These are phyloP conservation scores for Xylophagus ater DNA, from an alignment of 2,888 invertebrate species.

Conservation along the genomic window DNA sequence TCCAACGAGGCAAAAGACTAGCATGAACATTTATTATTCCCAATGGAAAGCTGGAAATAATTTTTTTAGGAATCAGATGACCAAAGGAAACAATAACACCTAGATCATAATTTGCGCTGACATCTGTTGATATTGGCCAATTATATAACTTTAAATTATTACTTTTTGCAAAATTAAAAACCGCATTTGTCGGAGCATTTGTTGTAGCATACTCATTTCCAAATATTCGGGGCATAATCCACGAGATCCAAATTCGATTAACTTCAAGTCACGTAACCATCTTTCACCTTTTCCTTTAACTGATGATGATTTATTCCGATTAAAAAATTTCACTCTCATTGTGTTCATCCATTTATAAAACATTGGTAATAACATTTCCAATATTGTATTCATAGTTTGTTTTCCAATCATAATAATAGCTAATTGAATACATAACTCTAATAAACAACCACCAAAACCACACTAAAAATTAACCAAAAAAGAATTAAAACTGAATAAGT, in stretches of 20 bases:
- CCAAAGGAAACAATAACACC: too few species aligned
- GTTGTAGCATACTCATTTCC: conserved; percentile 84
- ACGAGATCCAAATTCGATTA: conserved; percentile 75
- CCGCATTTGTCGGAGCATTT: too few species aligned
- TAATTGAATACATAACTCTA: conserved; percentile 87
- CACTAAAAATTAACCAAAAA: conserved; percentile 47
- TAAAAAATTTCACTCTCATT: conserved; percentile 44
- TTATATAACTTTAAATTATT: too few species aligned
- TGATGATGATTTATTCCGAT: conserved; percentile 38
- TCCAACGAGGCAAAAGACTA: too few species aligned
- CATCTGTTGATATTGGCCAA: too few species aligned
- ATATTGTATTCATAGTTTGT: conserved; percentile 79
- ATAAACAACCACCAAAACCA: conserved; percentile 83
- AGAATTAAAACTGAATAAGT: background rate
- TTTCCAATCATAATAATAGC: conserved; percentile 95
- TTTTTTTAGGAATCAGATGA: too few species aligned
- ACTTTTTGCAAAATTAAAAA: too few species aligned
- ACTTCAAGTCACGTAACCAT: conserved; percentile 82
- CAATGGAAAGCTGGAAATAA: too few species aligned
- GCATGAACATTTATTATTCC: too few species aligned
- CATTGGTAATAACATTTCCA: conserved; percentile 79
- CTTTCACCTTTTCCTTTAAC: conserved; percentile 30
- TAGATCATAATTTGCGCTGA: too few species aligned
- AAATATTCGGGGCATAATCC: conserved; percentile 92
- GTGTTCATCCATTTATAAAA: conserved; percentile 64